Conservation (phyloP, 2,888 invertebrate species). For the Drosophila subsilvestris region DNA sequence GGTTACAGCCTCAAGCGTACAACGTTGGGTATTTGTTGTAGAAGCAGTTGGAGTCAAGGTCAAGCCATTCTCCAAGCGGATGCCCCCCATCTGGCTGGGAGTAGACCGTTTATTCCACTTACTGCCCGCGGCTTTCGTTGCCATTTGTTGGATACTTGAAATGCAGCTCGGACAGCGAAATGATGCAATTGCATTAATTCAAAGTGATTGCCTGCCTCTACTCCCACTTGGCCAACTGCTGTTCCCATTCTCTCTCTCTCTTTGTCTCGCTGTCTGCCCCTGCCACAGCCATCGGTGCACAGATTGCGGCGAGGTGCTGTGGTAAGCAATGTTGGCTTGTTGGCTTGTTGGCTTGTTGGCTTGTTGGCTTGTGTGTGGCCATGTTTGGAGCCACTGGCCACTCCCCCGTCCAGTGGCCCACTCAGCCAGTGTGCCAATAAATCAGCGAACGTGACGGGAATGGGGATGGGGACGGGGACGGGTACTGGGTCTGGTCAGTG, state of each 20-base stretch:
- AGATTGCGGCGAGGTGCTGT: conserved; percentile 41
- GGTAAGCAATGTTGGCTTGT: conserved; percentile 50
- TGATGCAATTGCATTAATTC: conserved; percentile 54
- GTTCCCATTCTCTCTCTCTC: conserved; percentile 32
- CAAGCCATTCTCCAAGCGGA: conserved; percentile 20
- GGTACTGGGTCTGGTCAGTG: conserved; percentile 16
- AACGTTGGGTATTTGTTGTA: no score
- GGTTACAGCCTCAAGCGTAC: no score
- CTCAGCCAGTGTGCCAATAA: conserved; percentile 74
- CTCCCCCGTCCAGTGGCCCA: conserved; percentile 52
- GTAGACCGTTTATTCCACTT: conserved; percentile 28
- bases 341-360: conserved; percentile 6
- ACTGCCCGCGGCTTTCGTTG: conserved; percentile 11
- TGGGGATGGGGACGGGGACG: conserved; percentile 27
- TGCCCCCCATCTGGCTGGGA: conserved; percentile 10
- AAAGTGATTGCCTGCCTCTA: conserved; percentile 36
- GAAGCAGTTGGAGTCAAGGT: conserved; percentile 26
- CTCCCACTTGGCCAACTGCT: conserved; percentile 57
- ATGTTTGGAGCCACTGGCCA: conserved; percentile 33
- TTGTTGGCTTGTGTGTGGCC: conserved; percentile 25
- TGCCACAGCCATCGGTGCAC: conserved; percentile 1
- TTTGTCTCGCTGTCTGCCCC: conserved; percentile 1
- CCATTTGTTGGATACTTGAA: conserved; percentile 38
- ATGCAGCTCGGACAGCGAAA: conserved; percentile 36
- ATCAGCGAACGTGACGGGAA: conserved; percentile 73